A percentile compares a stretch with the other conserved stretches of the same genome.
Conservation (phyloP, 2,797 vertebrate species). For the Catharus ustulatus region DNA sequence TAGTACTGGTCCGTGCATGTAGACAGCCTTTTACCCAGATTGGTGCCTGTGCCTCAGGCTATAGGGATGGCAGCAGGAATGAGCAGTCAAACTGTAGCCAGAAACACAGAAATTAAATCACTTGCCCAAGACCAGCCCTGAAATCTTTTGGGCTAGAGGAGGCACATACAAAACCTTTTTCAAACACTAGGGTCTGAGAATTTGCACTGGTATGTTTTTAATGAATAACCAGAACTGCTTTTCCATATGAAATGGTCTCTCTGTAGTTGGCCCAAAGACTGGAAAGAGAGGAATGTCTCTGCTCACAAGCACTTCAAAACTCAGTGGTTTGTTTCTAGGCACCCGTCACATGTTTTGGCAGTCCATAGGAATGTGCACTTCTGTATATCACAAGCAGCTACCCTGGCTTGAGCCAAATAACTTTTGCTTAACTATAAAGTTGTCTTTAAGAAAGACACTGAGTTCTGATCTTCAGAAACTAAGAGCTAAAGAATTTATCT, state of each 20-base stretch:
- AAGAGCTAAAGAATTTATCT: neutral
- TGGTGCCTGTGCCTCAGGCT: fast-evolving
- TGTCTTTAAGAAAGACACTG: neutral
- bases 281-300: conserved; percentile 16
- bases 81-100: neutral
- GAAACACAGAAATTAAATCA: neutral
- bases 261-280: neutral
- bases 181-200: neutral
- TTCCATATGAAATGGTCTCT: conserved; percentile 11
- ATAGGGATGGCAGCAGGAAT: neutral
- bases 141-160: neutral
- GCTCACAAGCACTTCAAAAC: conserved; percentile 32
- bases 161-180: neutral
- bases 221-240: conserved; percentile 8
- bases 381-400: conserved; percentile 44
- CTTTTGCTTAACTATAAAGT: neutral
- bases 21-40: neutral
- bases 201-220: neutral
- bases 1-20: neutral
- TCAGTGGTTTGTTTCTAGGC: conserved; percentile 36
- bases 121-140: neutral
- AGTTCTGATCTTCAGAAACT: neutral
- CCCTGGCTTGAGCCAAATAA: conserved; percentile 18
- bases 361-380: conserved; percentile 36
- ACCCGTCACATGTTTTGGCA: conserved; percentile 50